Conservation (phyloP, 2,888 invertebrate species). For the Eupithecia centaureata region DNA sequence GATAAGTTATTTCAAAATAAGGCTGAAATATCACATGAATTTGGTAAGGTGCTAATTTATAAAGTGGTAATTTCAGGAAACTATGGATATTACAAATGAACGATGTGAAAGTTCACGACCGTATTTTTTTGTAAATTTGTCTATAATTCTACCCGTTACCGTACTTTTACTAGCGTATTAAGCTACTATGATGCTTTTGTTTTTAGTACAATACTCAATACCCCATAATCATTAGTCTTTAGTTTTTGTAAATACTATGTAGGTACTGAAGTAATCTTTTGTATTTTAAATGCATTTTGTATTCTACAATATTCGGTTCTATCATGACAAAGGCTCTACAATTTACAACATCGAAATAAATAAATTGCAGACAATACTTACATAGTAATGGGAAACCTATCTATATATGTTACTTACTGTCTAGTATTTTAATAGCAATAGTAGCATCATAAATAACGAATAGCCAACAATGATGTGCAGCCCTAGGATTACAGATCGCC, state of each 20-base stretch:
- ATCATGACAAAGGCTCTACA: not conserved
- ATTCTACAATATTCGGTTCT: constrained; percentile 51
- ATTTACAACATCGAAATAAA: not conserved
- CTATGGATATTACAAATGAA: constrained; percentile 67
- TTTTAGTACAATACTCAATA: constrained; percentile 52
- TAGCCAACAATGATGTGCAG: constrained; percentile 71
- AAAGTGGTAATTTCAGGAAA: constrained; percentile 72
- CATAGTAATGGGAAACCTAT: constrained; percentile 23
- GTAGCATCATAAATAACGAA: constrained; percentile 67
- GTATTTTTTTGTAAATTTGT: constrained; percentile 79
- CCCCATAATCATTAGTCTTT: constrained; percentile 41
- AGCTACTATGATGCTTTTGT: constrained; percentile 70
- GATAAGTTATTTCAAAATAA: constrained; percentile 73
- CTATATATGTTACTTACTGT: constrained; percentile 26
- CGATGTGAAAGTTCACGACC: constrained; percentile 66
- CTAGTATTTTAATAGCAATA: constrained; percentile 46
- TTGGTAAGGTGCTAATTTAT: constrained; percentile 79
- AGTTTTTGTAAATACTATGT: constrained; percentile 44
- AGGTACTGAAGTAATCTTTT: constrained; percentile 37
- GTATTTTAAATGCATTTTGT: constrained; percentile 59
- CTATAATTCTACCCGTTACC: constrained; percentile 82
- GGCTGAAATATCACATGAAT: constrained; percentile 81
- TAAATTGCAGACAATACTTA: not conserved
- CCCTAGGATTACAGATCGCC: constrained; percentile 69
- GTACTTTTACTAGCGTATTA: constrained; percentile 75